Base-by-base conservation (phyloP, 2,888 invertebrate species). In the Dioctria linearis region DNA sequence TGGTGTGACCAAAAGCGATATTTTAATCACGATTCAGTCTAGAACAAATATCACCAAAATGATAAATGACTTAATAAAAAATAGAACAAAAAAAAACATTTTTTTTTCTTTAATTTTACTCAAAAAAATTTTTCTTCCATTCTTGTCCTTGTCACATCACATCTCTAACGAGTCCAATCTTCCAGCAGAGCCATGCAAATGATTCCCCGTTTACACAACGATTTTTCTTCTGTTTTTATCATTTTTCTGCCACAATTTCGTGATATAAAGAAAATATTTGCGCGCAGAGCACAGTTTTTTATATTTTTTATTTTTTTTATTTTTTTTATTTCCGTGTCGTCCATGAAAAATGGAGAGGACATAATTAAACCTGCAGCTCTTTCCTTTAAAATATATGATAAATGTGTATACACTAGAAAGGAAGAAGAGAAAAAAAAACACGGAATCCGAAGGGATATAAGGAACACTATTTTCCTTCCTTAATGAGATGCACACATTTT, bases 401-500 rank as follows among this genome's bases (percentile, higher is more conserved):
- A 40, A 42, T 73, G 73, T 51, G 46, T 8, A 8, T 42, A 57
- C 59, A 8, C 9, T 40, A 42, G 11, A 54, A 54, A 54, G 8
- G 8, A 46, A 46, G 8, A 25, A 0, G 25, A 25, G 2, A 25
- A 25, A 25, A 25, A 25, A 25, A 25, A 25, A 25, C 25, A 9
- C 3, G 49, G 25, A 11, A 57, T 13, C 46, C 49, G 61, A 9
- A 61, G 37, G 76, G 49, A 37, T 25, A n/a, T 46, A 6, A 49
- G 63, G 63, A 9, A 76, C 63, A 76, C 76, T 76, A 76, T 76
- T 76, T 76, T 76, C 63, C 46, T 63, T 76, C 76, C 46, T 76
- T 76, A 76, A 76, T 76, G 76, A 76, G 76, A 76, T 76, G 76
- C 76, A 76, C 63, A 76, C 76, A 76, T 76, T 76, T 76, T 76